Evolutionary conservation across 2,797 vertebrate species (phyloP).

Genomic region (Melanogrammus aeglefinus): DNA sequence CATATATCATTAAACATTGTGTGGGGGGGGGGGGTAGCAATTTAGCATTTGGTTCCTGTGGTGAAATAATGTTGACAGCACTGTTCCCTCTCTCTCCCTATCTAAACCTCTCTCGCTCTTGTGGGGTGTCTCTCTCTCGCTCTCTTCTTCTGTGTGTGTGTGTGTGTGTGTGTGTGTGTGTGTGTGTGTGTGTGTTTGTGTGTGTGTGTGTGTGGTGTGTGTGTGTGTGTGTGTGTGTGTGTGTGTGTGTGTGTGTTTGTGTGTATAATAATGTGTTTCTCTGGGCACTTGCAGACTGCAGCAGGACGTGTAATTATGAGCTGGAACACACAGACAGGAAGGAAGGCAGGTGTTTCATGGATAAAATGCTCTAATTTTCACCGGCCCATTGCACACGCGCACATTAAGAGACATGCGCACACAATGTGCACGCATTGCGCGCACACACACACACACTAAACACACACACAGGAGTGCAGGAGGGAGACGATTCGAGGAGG

Average conservation of each 20-base stretch:
- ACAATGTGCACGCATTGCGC: conserved; percentile 9
- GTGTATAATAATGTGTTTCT: conserved; percentile 59
- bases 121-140: not conserved
- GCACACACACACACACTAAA: conserved; percentile 12
- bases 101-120: not conserved
- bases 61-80: conserved; percentile 36
- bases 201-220: conserved; percentile 10
- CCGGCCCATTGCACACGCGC: conserved; percentile 51
- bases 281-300: conserved; percentile 56
- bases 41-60: conserved; percentile 28
- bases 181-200: conserved; percentile 10
- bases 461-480: conserved; percentile 14
- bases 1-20: conserved; percentile 22
- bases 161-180: conserved; percentile 28
- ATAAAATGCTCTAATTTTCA: conserved; percentile 60
- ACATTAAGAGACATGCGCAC: conserved; percentile 19
- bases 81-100: not conserved
- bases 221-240: conserved; percentile 4
- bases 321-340: conserved; percentile 50
- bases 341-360: conserved; percentile 61
- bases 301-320: conserved; percentile 68
- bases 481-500: conserved; percentile 47
- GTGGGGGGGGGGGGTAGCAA: conserved; percentile 6
- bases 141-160: not conserved
- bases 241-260: conserved; percentile 13